phyloP scores from a whole-genome alignment of 1,140 invertebrate genomes.

The Hyles euphorbiae region DNA sequence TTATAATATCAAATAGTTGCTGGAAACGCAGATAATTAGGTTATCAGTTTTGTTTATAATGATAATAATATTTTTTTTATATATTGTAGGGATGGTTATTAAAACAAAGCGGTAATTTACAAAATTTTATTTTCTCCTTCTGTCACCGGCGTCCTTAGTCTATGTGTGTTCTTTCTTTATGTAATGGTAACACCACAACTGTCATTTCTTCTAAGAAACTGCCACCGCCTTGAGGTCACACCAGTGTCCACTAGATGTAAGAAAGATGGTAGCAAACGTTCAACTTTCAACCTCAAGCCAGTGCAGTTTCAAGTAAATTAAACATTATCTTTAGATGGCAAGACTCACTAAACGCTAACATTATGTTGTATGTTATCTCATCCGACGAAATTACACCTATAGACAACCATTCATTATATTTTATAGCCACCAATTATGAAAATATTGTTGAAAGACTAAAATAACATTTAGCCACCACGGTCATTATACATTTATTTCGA shows the following conservation, averaged over 20 bases:
- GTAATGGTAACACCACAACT: conserved; percentile 70
- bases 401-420: neutral
- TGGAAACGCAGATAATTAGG: neutral
- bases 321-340: conserved; percentile 54
- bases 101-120: conserved; percentile 67
- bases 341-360: conserved; percentile 73
- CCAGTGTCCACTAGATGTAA: neutral
- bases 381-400: neutral
- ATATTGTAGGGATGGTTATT: conserved; percentile 9
- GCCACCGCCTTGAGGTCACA: conserved; percentile 34
- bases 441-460: too few species aligned
- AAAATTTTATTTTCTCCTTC: conserved; percentile 71
- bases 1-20: neutral
- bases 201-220: conserved; percentile 46
- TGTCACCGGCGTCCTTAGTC: conserved; percentile 60
- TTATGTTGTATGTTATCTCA: conserved; percentile 26
- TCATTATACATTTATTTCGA: too few species aligned
- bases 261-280: neutral
- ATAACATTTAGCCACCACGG: too few species aligned
- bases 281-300: conserved; percentile 24
- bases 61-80: too few species aligned
- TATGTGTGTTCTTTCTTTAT: conserved; percentile 63
- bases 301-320: conserved; percentile 46
- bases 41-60: too few species aligned
- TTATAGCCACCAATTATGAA: too few species aligned